Evolutionary conservation across 2,888 invertebrate genomes (phyloP).

Genomic region (Iselma pallidipennis): DNA sequence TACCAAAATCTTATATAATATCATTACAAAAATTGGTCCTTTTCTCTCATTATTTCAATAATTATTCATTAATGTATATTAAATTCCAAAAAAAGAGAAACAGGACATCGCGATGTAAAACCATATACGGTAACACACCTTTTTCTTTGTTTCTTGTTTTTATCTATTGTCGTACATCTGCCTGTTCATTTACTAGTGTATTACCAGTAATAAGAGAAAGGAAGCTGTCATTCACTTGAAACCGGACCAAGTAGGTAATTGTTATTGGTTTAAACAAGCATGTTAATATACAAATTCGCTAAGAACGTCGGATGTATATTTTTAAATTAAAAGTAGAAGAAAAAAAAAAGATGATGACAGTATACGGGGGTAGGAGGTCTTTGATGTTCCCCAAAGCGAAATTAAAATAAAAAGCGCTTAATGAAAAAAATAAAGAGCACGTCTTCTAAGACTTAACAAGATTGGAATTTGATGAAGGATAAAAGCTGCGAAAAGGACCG

Average conservation of each 20-base stretch:
- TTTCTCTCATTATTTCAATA: background rate
- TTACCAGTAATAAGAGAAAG: background rate
- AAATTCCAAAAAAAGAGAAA: no score
- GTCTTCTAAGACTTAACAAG: constrained; percentile 44
- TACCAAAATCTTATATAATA: no score
- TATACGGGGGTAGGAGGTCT: no score
- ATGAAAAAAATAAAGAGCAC: constrained; percentile 44
- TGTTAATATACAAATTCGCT: background rate
- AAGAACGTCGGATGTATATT: constrained; percentile 14
- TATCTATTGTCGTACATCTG: background rate
- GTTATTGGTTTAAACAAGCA: background rate
- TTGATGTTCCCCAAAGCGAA: constrained; percentile 39
- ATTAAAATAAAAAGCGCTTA: constrained; percentile 43
- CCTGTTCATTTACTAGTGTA: background rate
- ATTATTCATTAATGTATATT: background rate
- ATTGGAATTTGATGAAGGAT: constrained; percentile 50
- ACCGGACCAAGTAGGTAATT: background rate
- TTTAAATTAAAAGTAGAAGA: constrained; percentile 29
- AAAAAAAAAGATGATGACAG: constrained; percentile 1
- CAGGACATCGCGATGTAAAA: no score
- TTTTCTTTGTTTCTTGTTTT: background rate
- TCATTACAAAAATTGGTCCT: no score
- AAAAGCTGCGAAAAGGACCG: constrained; percentile 49
- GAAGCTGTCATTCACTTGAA: background rate
- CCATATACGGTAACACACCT: background rate